Conservation (phyloP, 1,140 invertebrate genomes). For the Hetaerina americana region DNA sequence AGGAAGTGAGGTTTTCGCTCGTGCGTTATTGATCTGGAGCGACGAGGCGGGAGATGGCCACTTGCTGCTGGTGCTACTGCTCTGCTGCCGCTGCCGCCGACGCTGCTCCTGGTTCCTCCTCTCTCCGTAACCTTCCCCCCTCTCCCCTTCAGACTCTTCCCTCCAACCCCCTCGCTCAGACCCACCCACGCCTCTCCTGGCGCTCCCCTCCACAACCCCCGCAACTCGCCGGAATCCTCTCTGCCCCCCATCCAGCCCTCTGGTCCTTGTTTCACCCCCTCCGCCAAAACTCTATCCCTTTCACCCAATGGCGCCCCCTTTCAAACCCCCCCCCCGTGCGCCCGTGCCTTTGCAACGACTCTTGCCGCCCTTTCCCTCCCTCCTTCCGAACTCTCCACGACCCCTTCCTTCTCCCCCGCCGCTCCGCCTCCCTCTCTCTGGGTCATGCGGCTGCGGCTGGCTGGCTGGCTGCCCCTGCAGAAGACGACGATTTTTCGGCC, state of each 20-base stretch:
- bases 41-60: neutral
- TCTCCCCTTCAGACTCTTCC: neutral
- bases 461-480: neutral
- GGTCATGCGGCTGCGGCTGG: neutral
- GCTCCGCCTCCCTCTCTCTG: neutral
- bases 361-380: neutral
- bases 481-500: no score
- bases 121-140: neutral
- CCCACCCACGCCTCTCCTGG: neutral
- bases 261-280: no score
- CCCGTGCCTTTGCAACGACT: neutral
- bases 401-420: no score
- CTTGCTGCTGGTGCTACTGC: neutral
- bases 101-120: slow-evolving; percentile 1
- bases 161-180: neutral
- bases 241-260: no score
- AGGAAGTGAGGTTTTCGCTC: neutral
- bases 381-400: no score
- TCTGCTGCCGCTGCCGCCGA: neutral
- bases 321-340: neutral
- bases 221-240: neutral
- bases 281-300: no score
- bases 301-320: neutral
- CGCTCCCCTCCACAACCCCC: slow-evolving; percentile 3
- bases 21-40: neutral